Conservation (phyloP, 2,888 invertebrate genomes). For the Ischnus inquisitorius region DNA sequence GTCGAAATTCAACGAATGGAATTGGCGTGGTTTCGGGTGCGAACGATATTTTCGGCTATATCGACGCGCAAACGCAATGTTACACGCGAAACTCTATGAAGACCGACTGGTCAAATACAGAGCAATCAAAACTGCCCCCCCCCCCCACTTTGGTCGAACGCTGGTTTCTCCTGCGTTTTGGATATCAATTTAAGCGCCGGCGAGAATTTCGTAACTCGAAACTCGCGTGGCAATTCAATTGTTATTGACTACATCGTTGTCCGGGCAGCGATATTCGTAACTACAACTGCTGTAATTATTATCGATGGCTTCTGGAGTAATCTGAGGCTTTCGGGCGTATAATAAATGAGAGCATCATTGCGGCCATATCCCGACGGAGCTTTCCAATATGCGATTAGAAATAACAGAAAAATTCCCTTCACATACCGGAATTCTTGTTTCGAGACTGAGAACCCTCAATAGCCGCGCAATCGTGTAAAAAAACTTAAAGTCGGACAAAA, state of each 20-base stretch:
- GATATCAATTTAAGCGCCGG: not conserved
- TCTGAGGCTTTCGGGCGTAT: not conserved
- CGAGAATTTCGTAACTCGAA: not conserved
- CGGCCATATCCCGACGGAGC: too few species aligned
- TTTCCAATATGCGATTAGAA: too few species aligned
- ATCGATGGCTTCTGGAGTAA: slow-evolving; percentile 10
- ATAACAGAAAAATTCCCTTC: too few species aligned
- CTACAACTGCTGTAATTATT: not conserved
- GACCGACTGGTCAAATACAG: not conserved
- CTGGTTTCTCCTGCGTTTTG: not conserved
- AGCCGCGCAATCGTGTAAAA: too few species aligned
- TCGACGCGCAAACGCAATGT: not conserved
- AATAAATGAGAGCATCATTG: not conserved
- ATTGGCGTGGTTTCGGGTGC: not conserved
- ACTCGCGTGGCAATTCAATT: slow-evolving; percentile 1
- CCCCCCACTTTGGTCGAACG: not conserved
- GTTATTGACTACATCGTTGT: slow-evolving; percentile 13
- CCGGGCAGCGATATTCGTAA: slow-evolving; percentile 2
- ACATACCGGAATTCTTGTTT: too few species aligned
- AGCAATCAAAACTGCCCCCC: not conserved
- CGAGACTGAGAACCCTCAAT: too few species aligned
- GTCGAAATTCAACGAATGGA: not conserved
- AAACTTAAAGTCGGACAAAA: too few species aligned
- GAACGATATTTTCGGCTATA: not conserved
- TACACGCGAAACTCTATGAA: not conserved